These are phyloP conservation scores for Hippopotamus amphibius DNA, from an alignment of 2,113 vertebrate species.

Conservation along the genomic window DNA sequence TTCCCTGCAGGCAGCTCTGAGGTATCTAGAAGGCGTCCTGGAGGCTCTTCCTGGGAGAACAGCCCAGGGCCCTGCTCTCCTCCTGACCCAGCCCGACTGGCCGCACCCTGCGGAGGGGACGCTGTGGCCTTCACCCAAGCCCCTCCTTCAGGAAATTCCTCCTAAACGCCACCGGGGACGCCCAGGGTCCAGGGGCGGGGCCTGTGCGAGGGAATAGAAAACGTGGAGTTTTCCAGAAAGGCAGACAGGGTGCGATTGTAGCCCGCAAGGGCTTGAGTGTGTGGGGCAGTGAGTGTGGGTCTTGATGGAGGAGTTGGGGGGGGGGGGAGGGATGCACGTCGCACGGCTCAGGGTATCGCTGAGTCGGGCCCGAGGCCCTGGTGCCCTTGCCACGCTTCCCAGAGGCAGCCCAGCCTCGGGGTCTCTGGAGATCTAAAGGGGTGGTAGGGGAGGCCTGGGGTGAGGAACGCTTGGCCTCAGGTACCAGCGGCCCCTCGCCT, in stretches of 20 bases:
- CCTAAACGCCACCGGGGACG: background rate
- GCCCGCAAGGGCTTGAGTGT: background rate
- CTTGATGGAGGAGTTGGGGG: accelerated
- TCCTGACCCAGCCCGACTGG: background rate
- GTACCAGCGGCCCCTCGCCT: background rate
- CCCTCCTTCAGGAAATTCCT: background rate
- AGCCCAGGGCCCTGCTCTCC: accelerated
- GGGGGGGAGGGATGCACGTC: background rate
- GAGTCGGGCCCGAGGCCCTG: background rate
- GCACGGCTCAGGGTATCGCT: background rate
- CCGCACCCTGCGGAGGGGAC: too few relatives aligned
- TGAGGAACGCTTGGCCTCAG: background rate
- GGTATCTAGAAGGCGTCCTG: background rate
- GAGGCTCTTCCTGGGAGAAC: background rate
- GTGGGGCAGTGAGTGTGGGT: background rate
- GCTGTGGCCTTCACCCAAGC: too few relatives aligned
- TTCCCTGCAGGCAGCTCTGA: background rate
- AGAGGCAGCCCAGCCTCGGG: background rate
- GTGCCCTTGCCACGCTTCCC: too few relatives aligned
- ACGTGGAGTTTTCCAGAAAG: background rate
- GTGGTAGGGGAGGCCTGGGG: background rate
- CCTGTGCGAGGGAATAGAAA: background rate
- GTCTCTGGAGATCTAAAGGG: background rate
- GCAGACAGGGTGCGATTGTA: background rate
- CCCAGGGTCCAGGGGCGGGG: background rate